Base-by-base conservation (phyloP, 2,797 vertebrate species). In the Kryptolebias ocellatus region DNA sequence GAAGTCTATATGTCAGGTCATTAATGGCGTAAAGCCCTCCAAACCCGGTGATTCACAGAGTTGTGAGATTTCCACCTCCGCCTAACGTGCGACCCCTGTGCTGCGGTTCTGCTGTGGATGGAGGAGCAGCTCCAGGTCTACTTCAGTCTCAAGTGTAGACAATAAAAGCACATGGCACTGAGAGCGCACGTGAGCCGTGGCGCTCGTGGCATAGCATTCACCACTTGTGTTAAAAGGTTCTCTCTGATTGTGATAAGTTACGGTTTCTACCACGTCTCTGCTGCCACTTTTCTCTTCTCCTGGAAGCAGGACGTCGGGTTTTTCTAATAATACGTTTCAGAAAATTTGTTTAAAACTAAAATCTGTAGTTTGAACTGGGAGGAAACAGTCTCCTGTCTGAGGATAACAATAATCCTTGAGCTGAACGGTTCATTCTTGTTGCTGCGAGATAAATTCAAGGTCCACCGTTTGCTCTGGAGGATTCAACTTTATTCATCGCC, bases 111-210 rank as follows among this genome's bases (percentile, higher is more conserved):
- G 59, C 34, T 34, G 28, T 49, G 69, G 69, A 82, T 54, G 69
- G 67, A 62, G 61, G 74, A 56, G 58, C 84, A 80, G 79, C 82
- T 82, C 24, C 28, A 72, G 67, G 52, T 20, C 74, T 78, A 65
- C 53, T 72, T 76, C 63, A 53, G 77, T 58, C 65, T 81, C 37
- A 69, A 18, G 47, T 37, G 15, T 31, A 78, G 65, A 70, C 6
- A 78, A 31, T 9, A 20, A 20, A 55, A 47, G 66, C 87, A 92
- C 74, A 84, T 90, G 87, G 60, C 70, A 67, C 63, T 0, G 63
- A 49, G 64, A 9, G 55, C 11, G 31, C 84, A 87, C 76, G 72
- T 87, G 89, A 90, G 76, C 56, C 3, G 63, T 1, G 34, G 34
- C 60, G 72, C 83, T 78, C 55, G 11, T 65, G 85, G 73, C 63